Base-by-base conservation (phyloP, 2,797 vertebrate species). In the Telmatherina bonti region DNA sequence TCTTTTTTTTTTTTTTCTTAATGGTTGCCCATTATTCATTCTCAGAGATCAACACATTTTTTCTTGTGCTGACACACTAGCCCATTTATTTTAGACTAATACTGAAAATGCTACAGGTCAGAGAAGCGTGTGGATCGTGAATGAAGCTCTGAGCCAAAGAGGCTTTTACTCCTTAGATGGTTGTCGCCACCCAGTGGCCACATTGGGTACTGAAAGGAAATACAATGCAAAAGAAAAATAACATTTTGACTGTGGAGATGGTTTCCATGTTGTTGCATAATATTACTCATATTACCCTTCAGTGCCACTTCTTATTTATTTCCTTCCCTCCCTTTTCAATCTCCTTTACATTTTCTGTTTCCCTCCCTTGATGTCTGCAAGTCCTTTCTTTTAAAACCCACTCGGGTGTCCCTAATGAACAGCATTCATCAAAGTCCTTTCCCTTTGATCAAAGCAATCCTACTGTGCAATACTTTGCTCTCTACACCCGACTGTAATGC, bases 351-450 rank as follows among this genome's bases (percentile, higher is more conserved):
- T 72, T 66, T 33, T 63, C 36, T 71, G 33, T 53, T 38, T 66
- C 60, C 53, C 62, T 76, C 74, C 65, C 83, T 80, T 86, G 79
- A 79, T 68, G 74, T 89, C 66, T 67, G 76, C 72, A 49, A 86
- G 74, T 76, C 64, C 62, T 76, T 79, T 74, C 79, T 56, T 74
- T 68, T 38, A 76, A n/a, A 84, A 89, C 75, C 77, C 85, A 81
- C 79, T 82, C 58, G 81, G 67, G 74, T 89, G 87, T 85, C 75
- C 78, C 89, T 94, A 93, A 93, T 93, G 92, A 94, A 91, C 74
- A 89, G 83, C 90, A 93, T 94, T 93, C 84, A 92, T 94, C 93
- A 94, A 93, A 92, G 91, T 93, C 91, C 83, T 49, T n/a, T 84
- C 71, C 62, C 90, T 94, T 93, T 93, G 92, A 94, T 92, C 91